Percentiles rank a stretch among this genome's conserved stretches.
Conservation (phyloP, 2,113 vertebrate species). For the Oreamnos americanus region DNA sequence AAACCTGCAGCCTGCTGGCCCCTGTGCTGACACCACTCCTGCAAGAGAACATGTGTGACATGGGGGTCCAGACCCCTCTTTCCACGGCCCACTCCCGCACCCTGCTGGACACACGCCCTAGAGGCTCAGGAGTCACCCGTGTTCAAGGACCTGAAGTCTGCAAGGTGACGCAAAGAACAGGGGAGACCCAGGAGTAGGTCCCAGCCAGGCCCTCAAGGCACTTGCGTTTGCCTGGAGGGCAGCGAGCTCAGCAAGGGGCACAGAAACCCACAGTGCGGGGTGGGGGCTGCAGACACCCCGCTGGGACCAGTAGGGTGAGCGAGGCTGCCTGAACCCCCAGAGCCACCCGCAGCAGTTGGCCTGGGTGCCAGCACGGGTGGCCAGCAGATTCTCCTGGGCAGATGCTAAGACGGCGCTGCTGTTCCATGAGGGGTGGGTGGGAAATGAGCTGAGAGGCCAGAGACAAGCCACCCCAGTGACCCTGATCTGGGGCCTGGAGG, state of each 20-base stretch:
- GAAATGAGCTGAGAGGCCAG: not conserved
- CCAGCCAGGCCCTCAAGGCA: not conserved
- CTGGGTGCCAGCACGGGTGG: fast-evolving
- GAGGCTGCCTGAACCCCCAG: not conserved
- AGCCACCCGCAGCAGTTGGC: fast-evolving
- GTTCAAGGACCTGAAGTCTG: not conserved
- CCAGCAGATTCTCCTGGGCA: fast-evolving
- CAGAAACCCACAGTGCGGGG: fast-evolving
- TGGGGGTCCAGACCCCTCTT: not conserved
- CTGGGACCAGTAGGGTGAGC: not conserved
- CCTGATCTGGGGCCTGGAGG: fast-evolving
- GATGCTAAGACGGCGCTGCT: not conserved
- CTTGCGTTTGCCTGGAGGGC: fast-evolving
- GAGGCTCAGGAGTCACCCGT: fast-evolving
- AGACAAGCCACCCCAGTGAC: fast-evolving
- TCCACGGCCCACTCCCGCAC: not conserved
- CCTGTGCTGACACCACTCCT: fast-evolving
- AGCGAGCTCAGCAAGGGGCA: fast-evolving
- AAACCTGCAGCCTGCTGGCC: not conserved
- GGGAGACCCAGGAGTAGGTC: fast-evolving
- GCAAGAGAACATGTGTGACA: fast-evolving
- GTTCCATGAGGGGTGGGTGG: fast-evolving
- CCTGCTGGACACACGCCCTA: fast-evolving
- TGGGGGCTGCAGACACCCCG: fast-evolving
- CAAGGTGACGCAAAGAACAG: not conserved